phyloP scores from a whole-genome alignment of 1,140 invertebrate genomes.

The Tyrophagus putrescentiae region DNA sequence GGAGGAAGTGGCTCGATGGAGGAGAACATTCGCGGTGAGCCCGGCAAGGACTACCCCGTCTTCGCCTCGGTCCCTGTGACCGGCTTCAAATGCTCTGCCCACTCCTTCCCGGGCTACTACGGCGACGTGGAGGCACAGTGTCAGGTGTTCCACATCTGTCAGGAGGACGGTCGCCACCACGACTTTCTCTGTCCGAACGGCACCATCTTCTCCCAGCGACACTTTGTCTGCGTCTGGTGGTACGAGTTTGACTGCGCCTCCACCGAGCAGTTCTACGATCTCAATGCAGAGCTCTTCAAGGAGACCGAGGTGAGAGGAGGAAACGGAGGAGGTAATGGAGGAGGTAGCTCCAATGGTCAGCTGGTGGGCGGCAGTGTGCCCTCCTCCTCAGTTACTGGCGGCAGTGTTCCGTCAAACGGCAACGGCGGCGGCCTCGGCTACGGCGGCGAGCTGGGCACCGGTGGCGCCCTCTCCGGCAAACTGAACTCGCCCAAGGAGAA shows the following conservation, averaged over 20 bases:
- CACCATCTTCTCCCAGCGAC: constrained; percentile 69
- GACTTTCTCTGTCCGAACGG: constrained; percentile 71
- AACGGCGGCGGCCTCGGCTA: neutral
- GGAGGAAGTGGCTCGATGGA: too few relatives aligned
- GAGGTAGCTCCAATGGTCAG: neutral
- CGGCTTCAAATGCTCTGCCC: constrained; percentile 29
- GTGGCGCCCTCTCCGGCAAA: neutral
- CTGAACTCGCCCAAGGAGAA: neutral
- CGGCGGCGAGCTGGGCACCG: neutral
- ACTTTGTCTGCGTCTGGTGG: constrained; percentile 82
- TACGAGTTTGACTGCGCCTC: constrained; percentile 63
- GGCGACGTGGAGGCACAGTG: constrained; percentile 56
- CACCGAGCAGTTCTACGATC: constrained; percentile 41
- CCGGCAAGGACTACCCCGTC: constrained; percentile 37
- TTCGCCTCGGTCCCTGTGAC: constrained; percentile 31
- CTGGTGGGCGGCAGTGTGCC: neutral
- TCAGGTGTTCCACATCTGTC: constrained; percentile 47
- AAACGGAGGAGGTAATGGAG: neutral
- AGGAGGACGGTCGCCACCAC: constrained; percentile 38
- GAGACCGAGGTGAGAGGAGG: constrained; percentile 11
- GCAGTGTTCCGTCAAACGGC: neutral
- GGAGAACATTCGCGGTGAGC: constrained; percentile 33
- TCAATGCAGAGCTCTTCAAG: constrained; percentile 34
- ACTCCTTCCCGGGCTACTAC: constrained; percentile 45
- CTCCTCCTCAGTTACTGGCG: neutral